These are phyloP conservation scores for Hoplostethus mediterraneus DNA, from an alignment of 2,797 vertebrate species.

Conservation along the genomic window DNA sequence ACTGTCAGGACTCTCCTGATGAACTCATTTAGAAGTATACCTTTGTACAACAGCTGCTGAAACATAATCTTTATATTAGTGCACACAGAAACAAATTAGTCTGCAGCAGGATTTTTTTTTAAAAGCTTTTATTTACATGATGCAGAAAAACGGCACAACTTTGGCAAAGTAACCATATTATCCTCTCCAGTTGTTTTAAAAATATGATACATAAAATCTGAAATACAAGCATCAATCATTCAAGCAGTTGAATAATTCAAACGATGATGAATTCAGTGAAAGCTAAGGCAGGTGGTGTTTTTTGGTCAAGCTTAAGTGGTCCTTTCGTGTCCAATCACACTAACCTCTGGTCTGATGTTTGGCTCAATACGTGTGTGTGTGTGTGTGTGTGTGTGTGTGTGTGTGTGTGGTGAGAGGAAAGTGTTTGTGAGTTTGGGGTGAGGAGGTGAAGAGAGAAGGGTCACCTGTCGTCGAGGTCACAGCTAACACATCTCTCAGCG, in stretches of 20 bases:
- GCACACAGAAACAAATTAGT: slow-evolving; percentile 12
- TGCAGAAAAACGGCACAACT: slow-evolving; percentile 49
- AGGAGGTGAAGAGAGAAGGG: slow-evolving; percentile 15
- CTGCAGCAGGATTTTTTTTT: slow-evolving; percentile 24
- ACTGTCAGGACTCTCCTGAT: slow-evolving; percentile 71
- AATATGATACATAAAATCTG: slow-evolving; percentile 48
- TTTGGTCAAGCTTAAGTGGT: slow-evolving; percentile 72
- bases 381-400: background rate
- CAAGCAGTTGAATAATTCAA: background rate
- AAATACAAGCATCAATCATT: background rate
- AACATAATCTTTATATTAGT: slow-evolving; percentile 29
- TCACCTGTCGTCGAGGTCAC: slow-evolving; percentile 77
- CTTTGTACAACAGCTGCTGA: slow-evolving; percentile 65
- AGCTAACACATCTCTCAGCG: slow-evolving; percentile 78
- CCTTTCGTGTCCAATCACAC: slow-evolving; percentile 33
- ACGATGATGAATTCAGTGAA: slow-evolving; percentile 17
- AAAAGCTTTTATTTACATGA: slow-evolving; percentile 72
- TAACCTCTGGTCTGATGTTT: background rate
- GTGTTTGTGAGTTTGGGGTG: slow-evolving; percentile 20
- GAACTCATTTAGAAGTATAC: slow-evolving; percentile 71
- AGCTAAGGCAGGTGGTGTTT: slow-evolving; percentile 19
- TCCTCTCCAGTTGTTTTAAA: slow-evolving; percentile 24
- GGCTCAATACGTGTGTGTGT: background rate
- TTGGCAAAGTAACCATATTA: slow-evolving; percentile 35
- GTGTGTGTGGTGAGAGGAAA: slow-evolving; percentile 1